These are phyloP conservation scores for Valencia hispanica DNA, from an alignment of 2,797 vertebrate genomes.

Conservation along the genomic window DNA sequence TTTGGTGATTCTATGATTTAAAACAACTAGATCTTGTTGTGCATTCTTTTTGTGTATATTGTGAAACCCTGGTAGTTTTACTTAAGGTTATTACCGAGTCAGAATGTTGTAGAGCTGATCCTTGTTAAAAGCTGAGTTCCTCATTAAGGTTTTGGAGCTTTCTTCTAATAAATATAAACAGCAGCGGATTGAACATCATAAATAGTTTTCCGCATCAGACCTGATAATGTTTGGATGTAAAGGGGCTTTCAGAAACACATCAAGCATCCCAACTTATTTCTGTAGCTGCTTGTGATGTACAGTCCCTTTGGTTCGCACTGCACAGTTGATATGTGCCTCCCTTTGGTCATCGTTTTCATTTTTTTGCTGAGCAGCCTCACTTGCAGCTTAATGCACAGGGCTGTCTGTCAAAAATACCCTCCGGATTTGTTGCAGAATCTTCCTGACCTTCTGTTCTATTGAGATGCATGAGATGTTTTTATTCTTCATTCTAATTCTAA, in stretches of 20 bases:
- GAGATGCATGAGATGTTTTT: slow-evolving; percentile 11
- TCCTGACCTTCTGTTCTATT: slow-evolving; percentile 10
- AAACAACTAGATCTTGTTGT: neutral
- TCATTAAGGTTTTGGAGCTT: neutral
- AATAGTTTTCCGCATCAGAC: slow-evolving; percentile 40
- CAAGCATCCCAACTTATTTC: slow-evolving; percentile 54
- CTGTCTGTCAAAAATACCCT: slow-evolving; percentile 45
- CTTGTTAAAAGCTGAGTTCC: neutral
- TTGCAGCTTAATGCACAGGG: slow-evolving; percentile 40
- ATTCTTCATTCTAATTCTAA: neutral
- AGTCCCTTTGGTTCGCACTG: slow-evolving; percentile 19
- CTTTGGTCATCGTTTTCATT: slow-evolving; percentile 42
- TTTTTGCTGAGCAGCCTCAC: slow-evolving; percentile 49
- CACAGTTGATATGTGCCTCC: slow-evolving; percentile 46
- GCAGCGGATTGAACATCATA: slow-evolving; percentile 40
- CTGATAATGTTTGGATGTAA: slow-evolving; percentile 21
- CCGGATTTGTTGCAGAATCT: slow-evolving; percentile 23
- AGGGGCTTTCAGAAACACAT: too few species aligned
- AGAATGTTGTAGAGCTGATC: neutral
- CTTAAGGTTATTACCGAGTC: too few species aligned
- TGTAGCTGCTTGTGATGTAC: slow-evolving; percentile 57
- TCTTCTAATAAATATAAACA: slow-evolving; percentile 10
- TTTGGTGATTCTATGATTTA: neutral
- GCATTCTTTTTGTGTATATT: neutral
- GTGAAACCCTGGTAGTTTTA: neutral